These are phyloP conservation scores for Ceratosolen solmsi DNA, from an alignment of 1,140 invertebrate species.

Conservation along the genomic window DNA sequence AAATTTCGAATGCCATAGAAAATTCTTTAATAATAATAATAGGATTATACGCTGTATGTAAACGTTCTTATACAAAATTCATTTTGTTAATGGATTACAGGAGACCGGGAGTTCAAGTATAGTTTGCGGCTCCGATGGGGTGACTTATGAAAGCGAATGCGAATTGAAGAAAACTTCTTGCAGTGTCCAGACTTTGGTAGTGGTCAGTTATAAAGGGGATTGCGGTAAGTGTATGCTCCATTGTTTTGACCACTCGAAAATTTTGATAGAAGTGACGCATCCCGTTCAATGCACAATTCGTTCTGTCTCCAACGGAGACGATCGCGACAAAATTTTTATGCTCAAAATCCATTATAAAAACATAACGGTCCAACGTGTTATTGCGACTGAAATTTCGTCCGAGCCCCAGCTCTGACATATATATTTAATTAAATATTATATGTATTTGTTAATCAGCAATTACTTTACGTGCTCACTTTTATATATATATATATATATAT, in stretches of 20 bases:
- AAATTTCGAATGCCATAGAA: neutral
- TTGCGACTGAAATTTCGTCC: too few relatives aligned
- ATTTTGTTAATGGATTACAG: slow-evolving; percentile 62
- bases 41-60: neutral
- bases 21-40: slow-evolving; percentile 8
- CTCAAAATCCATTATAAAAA: too few relatives aligned
- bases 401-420: too few relatives aligned
- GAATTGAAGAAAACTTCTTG: slow-evolving; percentile 79
- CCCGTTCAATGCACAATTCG: too few relatives aligned
- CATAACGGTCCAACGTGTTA: too few relatives aligned
- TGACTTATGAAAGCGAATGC: slow-evolving; percentile 86
- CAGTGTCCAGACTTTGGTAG: slow-evolving; percentile 77
- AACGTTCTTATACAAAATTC: neutral
- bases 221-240: slow-evolving; percentile 81
- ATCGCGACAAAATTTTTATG: too few relatives aligned
- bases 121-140: slow-evolving; percentile 84
- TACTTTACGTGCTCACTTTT: too few relatives aligned
- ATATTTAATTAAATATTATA: too few relatives aligned
- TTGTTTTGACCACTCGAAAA: neutral
- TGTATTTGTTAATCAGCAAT: too few relatives aligned
- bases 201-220: slow-evolving; percentile 84
- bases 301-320: too few relatives aligned
- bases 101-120: slow-evolving; percentile 72
- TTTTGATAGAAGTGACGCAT: neutral
- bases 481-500: too few relatives aligned